Base-by-base conservation (phyloP, 35 echinoderm and acorn worm genomes). In the Anneissia japonica region DNA sequence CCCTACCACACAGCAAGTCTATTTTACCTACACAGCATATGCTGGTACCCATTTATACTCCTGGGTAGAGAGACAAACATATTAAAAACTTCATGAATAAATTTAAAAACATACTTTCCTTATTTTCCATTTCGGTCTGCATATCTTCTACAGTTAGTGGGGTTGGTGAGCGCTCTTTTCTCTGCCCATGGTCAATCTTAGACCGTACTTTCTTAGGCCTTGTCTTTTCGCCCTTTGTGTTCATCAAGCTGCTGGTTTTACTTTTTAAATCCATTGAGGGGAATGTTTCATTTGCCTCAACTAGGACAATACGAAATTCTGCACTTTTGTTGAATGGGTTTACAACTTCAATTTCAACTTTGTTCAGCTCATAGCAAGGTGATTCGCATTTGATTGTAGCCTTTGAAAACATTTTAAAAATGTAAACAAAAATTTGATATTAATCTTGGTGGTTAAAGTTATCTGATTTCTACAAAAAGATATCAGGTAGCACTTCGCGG, bases 171-270 rank as follows among this genome's bases (percentile, higher is more conserved):
- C 74, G 83, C 83, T 93, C 91, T 74, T 92, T 93, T 74, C 84
- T 93, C 88, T 93, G 95, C 9, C 95, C 95, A 79, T 97, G 91
- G 37, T 97, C 95, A 39, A 89, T 75, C 88, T 92, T 93, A 32
- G 95, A 97, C 46, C 86, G 82, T n/a, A 97, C 91, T 46, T 86
- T 97, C 86, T 91, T 97, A 32, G 82, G 75, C 32, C 80, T 34
- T 26, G 89, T 86, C 23, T 88, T 88, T 74, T 74, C 82, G 30
- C 83, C 72, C 81, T 88, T 93, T 76, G 91, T 56, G 35, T 38
- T 38, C 38, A 36, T 39, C 19, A 64, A 23, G 21, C 51, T 26
- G 35, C 79, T 37, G 31, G 85, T 77, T 36, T 92, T 96, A 45
- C 82, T 72, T 28, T 16, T 88, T 21, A 84, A 35, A 11, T 82